A percentile compares a stretch with the other conserved stretches of the same genome.
These are phyloP conservation scores for Chitala chitala DNA, from an alignment of 2,113 vertebrate genomes.

Conservation along the genomic window DNA sequence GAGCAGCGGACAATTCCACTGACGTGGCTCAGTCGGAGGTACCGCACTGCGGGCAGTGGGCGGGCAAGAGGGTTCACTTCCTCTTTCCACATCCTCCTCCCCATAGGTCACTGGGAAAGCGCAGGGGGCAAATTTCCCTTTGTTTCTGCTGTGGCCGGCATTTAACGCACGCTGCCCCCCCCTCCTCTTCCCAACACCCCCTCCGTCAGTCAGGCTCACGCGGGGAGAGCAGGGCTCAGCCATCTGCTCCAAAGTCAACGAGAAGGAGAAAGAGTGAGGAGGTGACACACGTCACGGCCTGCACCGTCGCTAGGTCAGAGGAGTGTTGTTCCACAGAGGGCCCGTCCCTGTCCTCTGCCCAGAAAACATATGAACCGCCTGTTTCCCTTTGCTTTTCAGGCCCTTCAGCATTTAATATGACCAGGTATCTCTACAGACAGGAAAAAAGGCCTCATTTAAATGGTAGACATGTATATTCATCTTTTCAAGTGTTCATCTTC, in stretches of 20 bases:
- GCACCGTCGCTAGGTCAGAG: conserved; percentile 53
- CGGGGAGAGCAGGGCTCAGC: conserved; percentile 84
- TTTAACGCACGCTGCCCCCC: conserved; percentile 71
- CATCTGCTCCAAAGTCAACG: conserved; percentile 90
- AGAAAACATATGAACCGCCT: conserved; percentile 27
- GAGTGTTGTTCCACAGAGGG: conserved; percentile 33
- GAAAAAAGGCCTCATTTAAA: conserved; percentile 12
- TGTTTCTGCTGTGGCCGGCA: background rate
- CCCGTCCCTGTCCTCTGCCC: conserved; percentile 16
- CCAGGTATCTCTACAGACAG: background rate
- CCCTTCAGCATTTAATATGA: background rate
- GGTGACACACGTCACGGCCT: conserved; percentile 63
- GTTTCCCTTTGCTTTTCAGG: background rate
- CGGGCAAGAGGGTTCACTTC: no score
- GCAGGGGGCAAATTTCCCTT: background rate
- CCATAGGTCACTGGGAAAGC: background rate
- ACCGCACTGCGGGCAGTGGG: background rate
- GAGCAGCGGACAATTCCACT: no score
- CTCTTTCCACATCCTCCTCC: no score
- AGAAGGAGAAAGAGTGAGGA: conserved; percentile 73
- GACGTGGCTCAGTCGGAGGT: no score
- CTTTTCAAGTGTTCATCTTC: conserved; percentile 3
- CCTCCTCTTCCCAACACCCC: conserved; percentile 76
- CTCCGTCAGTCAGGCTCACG: conserved; percentile 91
- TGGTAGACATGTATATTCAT: conserved; percentile 19